These are phyloP conservation scores for Gymnocephalus cernua DNA, from an alignment of 2,113 vertebrate genomes.

Conservation along the genomic window DNA sequence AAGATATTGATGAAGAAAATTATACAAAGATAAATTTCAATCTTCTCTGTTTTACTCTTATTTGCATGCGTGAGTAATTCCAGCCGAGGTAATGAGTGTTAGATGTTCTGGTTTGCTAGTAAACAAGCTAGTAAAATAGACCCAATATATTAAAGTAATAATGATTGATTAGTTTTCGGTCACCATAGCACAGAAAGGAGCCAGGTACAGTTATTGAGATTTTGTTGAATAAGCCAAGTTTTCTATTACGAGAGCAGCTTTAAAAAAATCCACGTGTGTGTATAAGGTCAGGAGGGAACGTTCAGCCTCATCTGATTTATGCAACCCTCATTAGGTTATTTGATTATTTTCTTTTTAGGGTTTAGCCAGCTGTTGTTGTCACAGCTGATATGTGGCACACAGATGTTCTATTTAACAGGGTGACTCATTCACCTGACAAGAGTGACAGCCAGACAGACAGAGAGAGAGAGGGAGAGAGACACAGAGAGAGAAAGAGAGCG, in stretches of 20 bases:
- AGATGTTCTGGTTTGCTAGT: not conserved
- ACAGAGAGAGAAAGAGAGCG: slow-evolving; percentile 13
- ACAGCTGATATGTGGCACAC: slow-evolving; percentile 62
- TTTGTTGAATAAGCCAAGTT: slow-evolving; percentile 1
- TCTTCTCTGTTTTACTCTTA: not conserved
- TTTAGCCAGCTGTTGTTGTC: slow-evolving; percentile 71
- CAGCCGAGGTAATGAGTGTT: not conserved
- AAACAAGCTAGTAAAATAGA: slow-evolving; percentile 8
- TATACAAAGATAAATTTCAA: too few relatives aligned
- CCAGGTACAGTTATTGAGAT: not conserved
- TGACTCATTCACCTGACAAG: slow-evolving; percentile 64
- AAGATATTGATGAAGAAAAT: not conserved
- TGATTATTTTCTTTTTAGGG: slow-evolving; percentile 37
- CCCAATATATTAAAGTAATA: not conserved
- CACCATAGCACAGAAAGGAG: not conserved
- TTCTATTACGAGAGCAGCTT: not conserved
- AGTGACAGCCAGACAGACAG: slow-evolving; percentile 7
- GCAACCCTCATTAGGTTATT: slow-evolving; percentile 9
- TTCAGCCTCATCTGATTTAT: not conserved
- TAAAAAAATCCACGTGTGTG: not conserved
- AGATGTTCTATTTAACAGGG: slow-evolving; percentile 74
- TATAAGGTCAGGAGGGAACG: not conserved
- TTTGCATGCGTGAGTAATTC: not conserved
- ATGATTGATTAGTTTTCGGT: not conserved
- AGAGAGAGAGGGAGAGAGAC: slow-evolving; percentile 17